Evolutionary conservation across 2,113 vertebrate species (phyloP).

Genomic region (Bubo scandiacus): DNA sequence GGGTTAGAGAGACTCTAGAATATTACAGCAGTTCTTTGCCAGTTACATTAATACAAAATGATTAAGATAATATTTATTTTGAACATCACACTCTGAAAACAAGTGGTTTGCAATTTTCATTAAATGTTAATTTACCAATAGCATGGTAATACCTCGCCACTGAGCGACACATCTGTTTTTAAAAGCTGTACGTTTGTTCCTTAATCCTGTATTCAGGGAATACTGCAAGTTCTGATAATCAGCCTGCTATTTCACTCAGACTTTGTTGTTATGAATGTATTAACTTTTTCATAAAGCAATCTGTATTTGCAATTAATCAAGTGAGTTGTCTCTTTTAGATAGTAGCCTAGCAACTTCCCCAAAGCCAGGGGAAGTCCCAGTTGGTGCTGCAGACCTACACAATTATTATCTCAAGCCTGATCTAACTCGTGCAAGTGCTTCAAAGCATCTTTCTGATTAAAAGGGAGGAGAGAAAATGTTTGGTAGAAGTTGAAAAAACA

Average conservation of each 20-base stretch:
- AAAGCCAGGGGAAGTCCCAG: constrained; percentile 51
- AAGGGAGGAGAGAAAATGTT: not conserved
- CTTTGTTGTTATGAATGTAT: constrained; percentile 69
- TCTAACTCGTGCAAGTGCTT: constrained; percentile 47
- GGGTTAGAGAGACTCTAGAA: not conserved
- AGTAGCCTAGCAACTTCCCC: constrained; percentile 75
- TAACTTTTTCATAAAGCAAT: constrained; percentile 62
- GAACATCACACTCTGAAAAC: not conserved
- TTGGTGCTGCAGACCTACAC: constrained; percentile 39
- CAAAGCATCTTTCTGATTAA: constrained; percentile 60
- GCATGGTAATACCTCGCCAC: not conserved
- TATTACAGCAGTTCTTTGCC: not conserved
- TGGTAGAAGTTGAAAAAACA: not conserved
- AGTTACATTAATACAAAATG: not conserved
- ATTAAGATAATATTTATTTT: not conserved
- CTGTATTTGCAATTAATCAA: constrained; percentile 78
- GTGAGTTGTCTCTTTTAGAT: constrained; percentile 74
- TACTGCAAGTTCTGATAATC: constrained; percentile 67
- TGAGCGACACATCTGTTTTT: not conserved
- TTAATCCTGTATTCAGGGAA: constrained; percentile 55
- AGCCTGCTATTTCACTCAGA: constrained; percentile 45
- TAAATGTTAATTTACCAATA: not conserved
- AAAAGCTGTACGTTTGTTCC: constrained; percentile 58
- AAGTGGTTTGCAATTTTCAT: not conserved
- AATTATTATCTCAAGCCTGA: constrained; percentile 59